Evolutionary conservation across 2,113 vertebrate species (phyloP), one percentile per base, ranked within the genome.

Genomic region (Mystacornis crossleyi): DNA sequence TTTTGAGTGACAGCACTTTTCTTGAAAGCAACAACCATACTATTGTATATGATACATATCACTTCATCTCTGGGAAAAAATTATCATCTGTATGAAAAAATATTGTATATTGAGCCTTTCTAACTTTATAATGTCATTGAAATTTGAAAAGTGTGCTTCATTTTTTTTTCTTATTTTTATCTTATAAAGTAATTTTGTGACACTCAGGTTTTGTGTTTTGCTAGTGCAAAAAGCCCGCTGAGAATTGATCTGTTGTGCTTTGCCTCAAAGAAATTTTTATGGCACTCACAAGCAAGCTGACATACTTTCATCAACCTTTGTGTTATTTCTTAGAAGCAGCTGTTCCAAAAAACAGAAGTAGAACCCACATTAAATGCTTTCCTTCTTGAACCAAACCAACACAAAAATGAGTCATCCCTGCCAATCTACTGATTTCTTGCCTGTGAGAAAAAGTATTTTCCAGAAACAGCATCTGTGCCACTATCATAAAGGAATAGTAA

Each of bases 331-430:
- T 64, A 93, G 67, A 94, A 95, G 89, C 74, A 96, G 51, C n/a
- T 95, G 86, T 95, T 97, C 64, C 69, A 94, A 95, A 96, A 97
- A 93, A 53, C 58, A 61, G 74, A 89, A 93, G 66, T 72, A n/a
- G 53, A 92, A 95, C 93, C 38, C 60, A 86, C 71, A 87, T 81
- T 90, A 97, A 96, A 92, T 90, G 47, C 38, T 96, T 97, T 95
- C 16, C 54, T 96, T 94, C 74, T 69, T 72, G 57, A 48, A 90
- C 62, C 47, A 42, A 91, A 15, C 20, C 50, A 91, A 64, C 38
- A 95, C 34, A 70, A 80, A 82, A 81, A 80, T 38, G 9, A 89
- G 18, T 67, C 64, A 92, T 65, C 42, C 21, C n/a, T 95, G 77
- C 69, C 78, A 93, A 25, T 94, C 86, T 95, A 57, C 67, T 66